Base-by-base conservation (phyloP, 1,140 invertebrate genomes). In the Bombus balteatus region DNA sequence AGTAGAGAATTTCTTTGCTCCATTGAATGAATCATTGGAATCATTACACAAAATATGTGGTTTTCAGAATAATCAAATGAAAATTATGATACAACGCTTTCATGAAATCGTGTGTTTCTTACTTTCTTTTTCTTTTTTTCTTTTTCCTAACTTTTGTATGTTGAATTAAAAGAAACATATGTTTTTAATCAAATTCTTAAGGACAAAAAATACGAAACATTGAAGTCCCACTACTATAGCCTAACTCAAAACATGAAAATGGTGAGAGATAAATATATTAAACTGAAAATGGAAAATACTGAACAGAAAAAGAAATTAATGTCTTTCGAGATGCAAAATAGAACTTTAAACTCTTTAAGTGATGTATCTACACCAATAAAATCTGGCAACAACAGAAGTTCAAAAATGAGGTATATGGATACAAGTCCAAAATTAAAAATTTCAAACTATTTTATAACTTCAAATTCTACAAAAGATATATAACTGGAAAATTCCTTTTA, bases 121-220 rank as follows among this genome's bases (percentile, higher is more conserved):
- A 3, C 0, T 66, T 66, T 66, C 5, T 34, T 66, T 22, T 18
- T 22, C 2, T 66, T 66, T 18, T 62, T 18, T 66, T 18, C 62
- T 8, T 74, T 34, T 34, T n/a, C 5, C 9, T 47, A 66, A 76
- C 68, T 22, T 68, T 41, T n/a, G 0, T 39, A n/a, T 22, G 3
- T 57, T 34, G 1, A 43, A 32, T 8, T n/a, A 15, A n/a, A 68
- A 32, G 15, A 57, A 15, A 41, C n/a, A 25, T 41, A 62, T 32
- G 18, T 53, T 53, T 53, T 53, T 53, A 53, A 53, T 53, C 18
- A 62, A 83, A 62, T 28, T 34, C 87, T 65, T 3, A 89, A 89
- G 89, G 89, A 90, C 12, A 83, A 80, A 18, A 90, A 90, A 3
- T 90, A 89, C 28, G 82, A 89, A 12, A n/a, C 41, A 9, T 10